phyloP scores from a whole-genome alignment of 2,113 vertebrate genomes.

The Pelecanus crispus region DNA sequence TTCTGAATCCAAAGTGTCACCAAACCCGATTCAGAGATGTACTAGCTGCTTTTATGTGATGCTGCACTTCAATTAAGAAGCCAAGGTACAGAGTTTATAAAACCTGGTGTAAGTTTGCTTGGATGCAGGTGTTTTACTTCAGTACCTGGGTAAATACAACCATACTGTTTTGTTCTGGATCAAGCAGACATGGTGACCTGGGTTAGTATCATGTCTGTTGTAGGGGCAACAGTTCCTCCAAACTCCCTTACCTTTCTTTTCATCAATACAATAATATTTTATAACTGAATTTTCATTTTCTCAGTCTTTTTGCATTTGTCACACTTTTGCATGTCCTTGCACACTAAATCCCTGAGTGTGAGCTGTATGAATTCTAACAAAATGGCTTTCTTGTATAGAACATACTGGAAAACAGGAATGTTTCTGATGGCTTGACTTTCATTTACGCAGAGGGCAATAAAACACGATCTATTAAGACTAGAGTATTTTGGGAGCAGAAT shows the following conservation, averaged over 20 bases:
- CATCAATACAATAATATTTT: background rate
- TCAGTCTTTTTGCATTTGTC: background rate
- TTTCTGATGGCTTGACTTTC: background rate
- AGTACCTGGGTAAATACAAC: background rate
- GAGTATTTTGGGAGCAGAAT: background rate
- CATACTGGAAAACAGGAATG: background rate
- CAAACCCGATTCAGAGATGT: background rate
- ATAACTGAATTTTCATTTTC: background rate
- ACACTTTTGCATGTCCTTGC: background rate
- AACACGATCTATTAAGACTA: background rate
- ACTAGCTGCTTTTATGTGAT: background rate
- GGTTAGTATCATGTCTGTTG: background rate
- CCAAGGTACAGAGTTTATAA: background rate
- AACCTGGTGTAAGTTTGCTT: background rate
- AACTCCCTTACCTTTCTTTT: background rate
- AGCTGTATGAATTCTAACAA: background rate
- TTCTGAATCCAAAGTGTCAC: background rate
- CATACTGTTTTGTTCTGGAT: background rate
- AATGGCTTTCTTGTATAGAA: background rate
- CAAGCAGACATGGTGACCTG: background rate
- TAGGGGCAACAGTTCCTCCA: background rate
- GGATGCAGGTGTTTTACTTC: background rate
- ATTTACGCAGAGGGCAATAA: background rate
- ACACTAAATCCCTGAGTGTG: background rate
- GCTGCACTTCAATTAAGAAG: background rate